Conservation (phyloP, 1,140 invertebrate species). For the Diploscapter pachys region DNA sequence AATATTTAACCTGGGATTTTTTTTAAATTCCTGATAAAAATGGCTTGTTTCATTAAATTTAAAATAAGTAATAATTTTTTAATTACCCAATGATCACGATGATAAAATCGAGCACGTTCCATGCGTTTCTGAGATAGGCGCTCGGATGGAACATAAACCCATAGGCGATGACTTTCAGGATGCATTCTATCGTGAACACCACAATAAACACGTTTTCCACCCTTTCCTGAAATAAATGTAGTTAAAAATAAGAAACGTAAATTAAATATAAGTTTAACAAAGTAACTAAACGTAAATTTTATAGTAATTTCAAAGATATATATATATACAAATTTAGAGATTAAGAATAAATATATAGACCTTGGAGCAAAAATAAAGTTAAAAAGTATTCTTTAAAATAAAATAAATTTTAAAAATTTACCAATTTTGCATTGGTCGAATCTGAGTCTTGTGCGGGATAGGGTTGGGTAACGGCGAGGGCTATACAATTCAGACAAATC, state of each 20-base stretch:
- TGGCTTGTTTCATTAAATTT: slow-evolving; percentile 35
- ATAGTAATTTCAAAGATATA: no score
- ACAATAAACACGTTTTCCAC: slow-evolving; percentile 97
- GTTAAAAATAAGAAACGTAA: no score
- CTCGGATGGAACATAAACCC: slow-evolving; percentile 92
- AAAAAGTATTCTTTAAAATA: no score
- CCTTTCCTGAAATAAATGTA: slow-evolving; percentile 76
- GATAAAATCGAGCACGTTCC: slow-evolving; percentile 99
- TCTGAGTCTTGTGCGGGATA: slow-evolving; percentile 95
- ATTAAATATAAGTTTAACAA: no score
- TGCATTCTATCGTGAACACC: slow-evolving; percentile 94
- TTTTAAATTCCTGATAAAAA: no score
- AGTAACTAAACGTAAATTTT: no score
- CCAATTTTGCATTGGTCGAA: slow-evolving; percentile 61
- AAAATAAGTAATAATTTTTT: slow-evolving; percentile 39
- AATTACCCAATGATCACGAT: slow-evolving; percentile 93
- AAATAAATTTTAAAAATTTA: slow-evolving; percentile 22
- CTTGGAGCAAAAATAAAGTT: not conserved
- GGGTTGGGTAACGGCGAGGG: slow-evolving; percentile 93
- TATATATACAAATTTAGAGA: no score
- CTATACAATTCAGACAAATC: slow-evolving; percentile 98
- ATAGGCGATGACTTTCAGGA: slow-evolving; percentile 98
- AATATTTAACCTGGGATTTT: no score
- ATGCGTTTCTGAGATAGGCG: slow-evolving; percentile 94
- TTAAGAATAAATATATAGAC: slow-evolving; percentile 2